Base-by-base conservation (phyloP, 2,797 vertebrate species). In the Paramormyrops hopkinsi region DNA sequence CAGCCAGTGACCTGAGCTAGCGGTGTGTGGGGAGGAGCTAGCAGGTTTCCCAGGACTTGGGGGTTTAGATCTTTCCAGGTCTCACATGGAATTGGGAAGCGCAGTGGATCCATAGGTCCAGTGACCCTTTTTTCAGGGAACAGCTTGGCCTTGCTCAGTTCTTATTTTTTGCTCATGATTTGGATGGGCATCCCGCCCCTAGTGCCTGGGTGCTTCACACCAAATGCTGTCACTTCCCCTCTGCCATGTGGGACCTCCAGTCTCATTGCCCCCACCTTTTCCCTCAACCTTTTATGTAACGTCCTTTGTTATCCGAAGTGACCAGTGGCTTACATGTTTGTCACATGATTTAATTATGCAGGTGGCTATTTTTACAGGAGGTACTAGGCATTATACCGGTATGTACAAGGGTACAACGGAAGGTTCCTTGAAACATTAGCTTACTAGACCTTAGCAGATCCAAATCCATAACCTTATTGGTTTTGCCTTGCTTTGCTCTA, bases 41-140 rank as follows among this genome's bases (percentile, higher is more conserved):
- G 84, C 25, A 51, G 54, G 12, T 25, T 88, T 85, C 89, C 56
- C 65, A 51, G 53, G 69, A 33, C n/a, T 46, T 46, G 86, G 69
- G 69, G 19, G 37, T 54, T 89, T 83, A 46, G 50, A 46, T 37
- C 62, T 29, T 85, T 51, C 19, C 76, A 54, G 54, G 62, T 46
- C 69, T 89, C 88, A n/a, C 82, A 79, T 86, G 59, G 88, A 86
- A 22, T 73, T 59, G 17, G 44, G 44, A 51, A 88, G 51, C 83
- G n/a, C 83, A 69, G 25, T 59, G 44, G 79, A 88, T 90, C 88
- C n/a, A 76, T 90, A 86, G 88, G 88, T 22, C 88, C 53, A 88
- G 51, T 76, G 48, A 76, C 76, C 29, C 25, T 12, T 53, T 90
- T 90, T 65, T 48, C 46, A 89, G 87, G 11, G 48, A 88, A 33